These are phyloP conservation scores for Pocota personata DNA, from an alignment of 2,888 invertebrate species.

Conservation along the genomic window DNA sequence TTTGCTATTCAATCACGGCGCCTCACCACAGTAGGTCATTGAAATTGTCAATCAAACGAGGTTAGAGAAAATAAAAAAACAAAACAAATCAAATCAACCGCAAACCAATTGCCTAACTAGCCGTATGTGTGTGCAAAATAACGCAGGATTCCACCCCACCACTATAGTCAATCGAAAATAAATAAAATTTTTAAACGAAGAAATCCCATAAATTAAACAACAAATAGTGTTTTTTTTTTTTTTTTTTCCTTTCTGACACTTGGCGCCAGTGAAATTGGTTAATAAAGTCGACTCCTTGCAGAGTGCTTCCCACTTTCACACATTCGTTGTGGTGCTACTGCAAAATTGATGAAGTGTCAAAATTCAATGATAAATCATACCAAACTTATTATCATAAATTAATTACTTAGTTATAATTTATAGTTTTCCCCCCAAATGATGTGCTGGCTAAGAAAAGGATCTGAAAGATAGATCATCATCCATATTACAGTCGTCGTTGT, in stretches of 20 bases:
- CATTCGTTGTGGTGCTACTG: background rate
- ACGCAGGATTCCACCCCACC: conserved; percentile 28
- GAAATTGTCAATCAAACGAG: conserved; percentile 64
- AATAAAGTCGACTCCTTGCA: conserved; percentile 26
- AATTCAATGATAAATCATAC: conserved; percentile 64
- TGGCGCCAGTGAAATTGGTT: conserved; percentile 52
- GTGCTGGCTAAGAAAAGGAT: background rate
- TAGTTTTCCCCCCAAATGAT: background rate
- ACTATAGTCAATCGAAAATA: conserved; percentile 42
- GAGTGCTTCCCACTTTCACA: background rate
- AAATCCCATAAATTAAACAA: conserved; percentile 54
- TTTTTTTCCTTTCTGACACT: background rate
- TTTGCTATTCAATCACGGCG: conserved; percentile 30
- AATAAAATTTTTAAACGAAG: conserved; percentile 48
- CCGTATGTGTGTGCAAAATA: background rate
- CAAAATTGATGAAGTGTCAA: conserved; percentile 60
- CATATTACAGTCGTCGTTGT: background rate
- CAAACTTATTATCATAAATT: conserved; percentile 40
- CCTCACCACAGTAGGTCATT: conserved; percentile 58
- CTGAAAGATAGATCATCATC: background rate
- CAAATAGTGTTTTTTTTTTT: conserved; percentile 34
- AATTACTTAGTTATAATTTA: conserved; percentile 36
- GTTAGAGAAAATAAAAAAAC: background rate
- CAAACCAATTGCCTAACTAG: conserved; percentile 11
- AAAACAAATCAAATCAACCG: background rate